Evolutionary conservation across 2,888 invertebrate genomes (phyloP).

Genomic region (Bimastos eiseni): DNA sequence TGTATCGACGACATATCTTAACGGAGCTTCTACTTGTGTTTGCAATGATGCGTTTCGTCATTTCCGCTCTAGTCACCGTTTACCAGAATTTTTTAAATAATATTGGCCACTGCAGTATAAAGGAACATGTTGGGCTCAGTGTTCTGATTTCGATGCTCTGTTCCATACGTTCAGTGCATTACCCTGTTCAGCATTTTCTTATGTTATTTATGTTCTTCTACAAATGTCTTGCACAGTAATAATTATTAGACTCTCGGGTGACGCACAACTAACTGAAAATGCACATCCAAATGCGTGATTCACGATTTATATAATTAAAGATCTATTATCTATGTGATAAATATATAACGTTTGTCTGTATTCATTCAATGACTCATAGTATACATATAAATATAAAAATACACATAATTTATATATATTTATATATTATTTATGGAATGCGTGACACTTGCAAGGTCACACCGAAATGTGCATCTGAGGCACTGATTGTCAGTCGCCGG

Average conservation of each 20-base stretch:
- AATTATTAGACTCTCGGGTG: neutral
- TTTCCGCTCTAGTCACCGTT: neutral
- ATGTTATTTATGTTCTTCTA: neutral
- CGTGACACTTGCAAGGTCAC: too few species aligned
- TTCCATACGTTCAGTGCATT: neutral
- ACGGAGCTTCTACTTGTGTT: conserved; percentile 13
- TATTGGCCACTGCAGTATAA: neutral
- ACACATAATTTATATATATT: neutral
- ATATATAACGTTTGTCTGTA: neutral
- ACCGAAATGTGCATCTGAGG: too few species aligned
- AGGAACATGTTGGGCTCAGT: neutral
- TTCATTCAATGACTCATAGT: neutral
- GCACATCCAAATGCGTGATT: neutral
- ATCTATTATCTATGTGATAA: neutral
- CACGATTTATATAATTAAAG: neutral
- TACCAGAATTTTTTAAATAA: neutral
- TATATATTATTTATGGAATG: too few species aligned
- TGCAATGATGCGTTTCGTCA: neutral
- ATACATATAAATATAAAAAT: neutral
- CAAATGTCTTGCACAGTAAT: neutral
- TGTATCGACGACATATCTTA: neutral
- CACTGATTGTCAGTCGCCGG: too few species aligned
- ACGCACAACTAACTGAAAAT: neutral
- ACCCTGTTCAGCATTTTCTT: too few species aligned
- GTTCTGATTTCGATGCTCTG: too few species aligned